Evolutionary conservation across 2,113 vertebrate genomes (phyloP).

Genomic region (Engystomops pustulosus): DNA sequence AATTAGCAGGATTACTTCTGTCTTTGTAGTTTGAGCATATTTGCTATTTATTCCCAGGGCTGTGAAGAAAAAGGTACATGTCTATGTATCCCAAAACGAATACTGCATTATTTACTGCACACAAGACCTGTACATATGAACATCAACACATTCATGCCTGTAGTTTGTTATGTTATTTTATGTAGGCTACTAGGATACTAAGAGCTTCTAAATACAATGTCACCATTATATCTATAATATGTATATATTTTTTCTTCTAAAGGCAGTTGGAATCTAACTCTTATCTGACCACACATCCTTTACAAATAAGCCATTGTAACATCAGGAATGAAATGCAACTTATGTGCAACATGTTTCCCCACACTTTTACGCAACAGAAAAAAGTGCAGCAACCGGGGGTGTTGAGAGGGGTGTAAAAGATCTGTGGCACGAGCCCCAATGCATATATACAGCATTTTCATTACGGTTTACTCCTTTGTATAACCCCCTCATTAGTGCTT

Average conservation of each 20-base stretch:
- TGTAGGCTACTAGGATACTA: background rate
- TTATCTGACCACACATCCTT: background rate
- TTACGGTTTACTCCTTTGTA: no score
- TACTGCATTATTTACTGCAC: no score
- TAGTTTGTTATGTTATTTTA: background rate
- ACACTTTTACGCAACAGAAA: background rate
- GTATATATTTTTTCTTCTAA: no score
- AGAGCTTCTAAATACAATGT: background rate
- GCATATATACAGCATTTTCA: no score
- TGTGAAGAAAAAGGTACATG: background rate
- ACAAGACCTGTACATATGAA: background rate
- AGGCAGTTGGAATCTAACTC: background rate
- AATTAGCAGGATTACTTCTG: background rate
- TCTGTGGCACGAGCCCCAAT: no score
- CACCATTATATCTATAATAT: no score
- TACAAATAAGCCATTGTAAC: background rate
- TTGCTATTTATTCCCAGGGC: background rate
- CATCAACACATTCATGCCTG: background rate
- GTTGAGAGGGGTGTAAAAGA: no score
- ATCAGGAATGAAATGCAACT: background rate
- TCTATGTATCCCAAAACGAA: background rate
- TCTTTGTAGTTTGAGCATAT: background rate
- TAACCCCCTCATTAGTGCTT: no score
- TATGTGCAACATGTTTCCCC: conserved; percentile 2
- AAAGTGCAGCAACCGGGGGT: background rate